Evolutionary conservation across 2,113 vertebrate genomes (phyloP), one percentile per base, ranked within the genome.

Genomic region (Parotia lawesii): DNA sequence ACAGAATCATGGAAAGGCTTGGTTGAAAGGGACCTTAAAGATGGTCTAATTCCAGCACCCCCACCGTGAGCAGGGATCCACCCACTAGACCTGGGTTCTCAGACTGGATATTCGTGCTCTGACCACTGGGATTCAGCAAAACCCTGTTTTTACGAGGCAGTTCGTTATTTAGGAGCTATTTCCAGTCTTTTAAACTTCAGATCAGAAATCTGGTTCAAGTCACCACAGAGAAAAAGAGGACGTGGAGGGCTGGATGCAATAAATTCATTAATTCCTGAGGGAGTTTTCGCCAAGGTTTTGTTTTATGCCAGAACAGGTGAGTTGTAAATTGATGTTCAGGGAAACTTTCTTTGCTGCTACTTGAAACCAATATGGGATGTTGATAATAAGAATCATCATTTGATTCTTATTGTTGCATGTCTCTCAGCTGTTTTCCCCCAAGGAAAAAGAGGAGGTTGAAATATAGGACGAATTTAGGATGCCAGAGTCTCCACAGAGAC

Each of bases 181-280:
- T 80, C 25, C 25, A 60, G 47, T 15, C 16, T 23, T 61, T 53
- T 35, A 42, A 58, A 14, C 18, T 64, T 29, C 28, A 40, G 28
- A 31, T 66, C 45, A 56, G 50, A 78, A 92, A 73, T 47, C 7
- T 23, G 15, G 29, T 15, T 25, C 24, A 50, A 27, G 24, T 50
- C 3, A 1, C 17, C 48, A 57, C 38, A 45, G 12, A 16, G 8
- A 31, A 25, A 66, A 54, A 35, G 17, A 76, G 8, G 19, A 64
- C 0, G 0, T 0, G 1, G 18, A 29, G 35, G 24, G 8, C 15
- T 38, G 35, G 29, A 16, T 35, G 24, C 35, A 94, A 57, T 69
- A 72, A 76, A 73, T 53, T 54, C 0, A 60, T 47, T 57, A n/a
- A 21, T 37, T 77, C 18, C 8, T n/a, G 28, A 21, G 19, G 11